Evolutionary conservation across 2,797 vertebrate species (phyloP).

Genomic region (Potorous gilbertii): DNA sequence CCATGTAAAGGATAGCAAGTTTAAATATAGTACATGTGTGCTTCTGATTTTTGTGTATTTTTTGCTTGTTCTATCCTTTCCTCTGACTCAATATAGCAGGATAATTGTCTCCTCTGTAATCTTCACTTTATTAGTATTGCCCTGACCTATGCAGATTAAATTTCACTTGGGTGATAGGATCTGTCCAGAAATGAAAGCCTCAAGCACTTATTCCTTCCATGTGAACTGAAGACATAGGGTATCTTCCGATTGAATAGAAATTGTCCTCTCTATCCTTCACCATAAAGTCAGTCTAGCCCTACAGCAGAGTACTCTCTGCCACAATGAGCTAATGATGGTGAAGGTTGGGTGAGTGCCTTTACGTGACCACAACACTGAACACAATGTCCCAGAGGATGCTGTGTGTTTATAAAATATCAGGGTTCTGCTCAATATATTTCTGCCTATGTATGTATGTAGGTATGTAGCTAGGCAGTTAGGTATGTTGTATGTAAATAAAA

Average conservation of each 20-base stretch:
- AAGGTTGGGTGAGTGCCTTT: background rate
- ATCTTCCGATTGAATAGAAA: background rate
- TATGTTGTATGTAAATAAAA: too few species aligned
- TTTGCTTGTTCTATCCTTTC: background rate
- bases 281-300: background rate
- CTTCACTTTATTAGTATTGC: background rate
- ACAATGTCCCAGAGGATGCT: background rate
- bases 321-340: background rate
- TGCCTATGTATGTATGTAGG: background rate
- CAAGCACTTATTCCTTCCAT: background rate
- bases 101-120: background rate
- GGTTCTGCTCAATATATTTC: background rate
- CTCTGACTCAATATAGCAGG: background rate
- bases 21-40: background rate
- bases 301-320: background rate
- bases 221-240: background rate
- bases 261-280: background rate
- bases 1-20: background rate
- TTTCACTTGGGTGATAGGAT: background rate
- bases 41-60: background rate
- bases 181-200: background rate
- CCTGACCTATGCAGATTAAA: background rate
- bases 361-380: background rate
- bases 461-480: background rate
- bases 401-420: background rate